Percentiles rank a stretch among this genome's conserved stretches.
These are phyloP conservation scores for Catharus minimus DNA, from an alignment of 2,113 vertebrate species.

Conservation along the genomic window DNA sequence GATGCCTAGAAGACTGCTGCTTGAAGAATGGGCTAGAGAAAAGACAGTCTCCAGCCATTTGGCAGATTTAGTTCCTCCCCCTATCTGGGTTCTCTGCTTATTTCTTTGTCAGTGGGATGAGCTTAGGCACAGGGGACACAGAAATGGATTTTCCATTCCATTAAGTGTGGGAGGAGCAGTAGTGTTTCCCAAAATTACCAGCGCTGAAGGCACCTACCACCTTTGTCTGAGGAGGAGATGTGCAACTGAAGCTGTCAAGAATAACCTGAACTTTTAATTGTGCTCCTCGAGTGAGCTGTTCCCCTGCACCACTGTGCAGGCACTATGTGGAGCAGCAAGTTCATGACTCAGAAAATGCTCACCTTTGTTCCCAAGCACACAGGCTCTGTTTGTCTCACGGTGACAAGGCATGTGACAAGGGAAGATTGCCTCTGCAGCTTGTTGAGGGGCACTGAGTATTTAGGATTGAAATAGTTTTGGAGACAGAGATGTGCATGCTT, in stretches of 20 bases:
- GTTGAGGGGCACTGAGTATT: background rate
- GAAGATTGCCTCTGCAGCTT: background rate
- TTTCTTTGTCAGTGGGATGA: background rate
- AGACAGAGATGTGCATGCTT: background rate
- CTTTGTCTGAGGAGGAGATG: background rate
- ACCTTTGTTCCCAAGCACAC: background rate
- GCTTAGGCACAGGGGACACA: background rate
- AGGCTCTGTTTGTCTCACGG: background rate
- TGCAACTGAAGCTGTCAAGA: background rate
- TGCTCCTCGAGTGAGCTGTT: background rate
- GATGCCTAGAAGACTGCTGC: background rate
- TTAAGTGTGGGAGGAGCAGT: background rate
- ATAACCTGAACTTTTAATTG: background rate
- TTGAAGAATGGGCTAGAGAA: background rate
- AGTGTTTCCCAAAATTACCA: background rate
- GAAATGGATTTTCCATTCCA: background rate
- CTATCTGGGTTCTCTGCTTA: background rate
- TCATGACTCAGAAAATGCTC: background rate
- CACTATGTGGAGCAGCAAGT: background rate
- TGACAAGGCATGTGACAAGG: background rate
- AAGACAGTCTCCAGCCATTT: background rate
- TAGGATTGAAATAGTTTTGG: background rate
- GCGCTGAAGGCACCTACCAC: background rate
- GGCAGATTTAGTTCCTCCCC: background rate
- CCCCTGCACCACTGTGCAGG: background rate